A percentile compares a stretch with the other conserved stretches of the same genome.
phyloP scores from a whole-genome alignment of 2,888 invertebrate species.

The Drosophila gaucha region DNA sequence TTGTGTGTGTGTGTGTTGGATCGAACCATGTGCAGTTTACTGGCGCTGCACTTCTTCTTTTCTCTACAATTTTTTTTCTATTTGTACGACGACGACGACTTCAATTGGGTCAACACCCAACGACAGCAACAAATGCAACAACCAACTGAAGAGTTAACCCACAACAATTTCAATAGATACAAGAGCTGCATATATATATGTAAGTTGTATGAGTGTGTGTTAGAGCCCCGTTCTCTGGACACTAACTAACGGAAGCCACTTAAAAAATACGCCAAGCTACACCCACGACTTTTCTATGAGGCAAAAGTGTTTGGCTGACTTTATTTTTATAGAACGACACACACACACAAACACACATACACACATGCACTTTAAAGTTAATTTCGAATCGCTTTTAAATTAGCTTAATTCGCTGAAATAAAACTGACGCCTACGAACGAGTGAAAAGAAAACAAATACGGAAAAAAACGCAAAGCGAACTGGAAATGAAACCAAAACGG shows the following conservation, averaged over 20 bases:
- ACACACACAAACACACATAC: background rate
- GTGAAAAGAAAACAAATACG: slow-evolving; percentile 34
- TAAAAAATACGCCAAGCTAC: slow-evolving; percentile 61
- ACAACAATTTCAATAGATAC: slow-evolving; percentile 71
- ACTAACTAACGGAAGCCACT: slow-evolving; percentile 73
- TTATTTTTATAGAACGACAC: slow-evolving; percentile 13
- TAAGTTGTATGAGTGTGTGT: slow-evolving; percentile 1
- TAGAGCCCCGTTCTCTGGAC: slow-evolving; percentile 33
- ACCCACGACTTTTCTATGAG: slow-evolving; percentile 44
- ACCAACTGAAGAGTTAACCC: slow-evolving; percentile 46
- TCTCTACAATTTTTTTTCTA: slow-evolving; percentile 12
- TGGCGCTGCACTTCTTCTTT: slow-evolving; percentile 43
- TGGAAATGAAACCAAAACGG: slow-evolving; percentile 71
- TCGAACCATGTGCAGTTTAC: slow-evolving; percentile 60
- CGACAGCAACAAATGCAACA: slow-evolving; percentile 29
- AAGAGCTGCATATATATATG: slow-evolving; percentile 13
- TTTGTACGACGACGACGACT: slow-evolving; percentile 60
- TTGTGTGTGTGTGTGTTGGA: slow-evolving; percentile 35
- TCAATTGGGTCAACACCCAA: slow-evolving; percentile 73
- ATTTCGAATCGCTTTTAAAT: slow-evolving; percentile 84
- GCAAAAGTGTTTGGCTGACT: slow-evolving; percentile 37
- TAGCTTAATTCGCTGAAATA: slow-evolving; percentile 82
- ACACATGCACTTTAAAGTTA: slow-evolving; percentile 70
- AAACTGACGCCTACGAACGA: slow-evolving; percentile 76
- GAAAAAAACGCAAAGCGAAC: slow-evolving; percentile 41